These are phyloP conservation scores for Mystacides longicornis DNA, from an alignment of 2,888 invertebrate genomes.

Conservation along the genomic window DNA sequence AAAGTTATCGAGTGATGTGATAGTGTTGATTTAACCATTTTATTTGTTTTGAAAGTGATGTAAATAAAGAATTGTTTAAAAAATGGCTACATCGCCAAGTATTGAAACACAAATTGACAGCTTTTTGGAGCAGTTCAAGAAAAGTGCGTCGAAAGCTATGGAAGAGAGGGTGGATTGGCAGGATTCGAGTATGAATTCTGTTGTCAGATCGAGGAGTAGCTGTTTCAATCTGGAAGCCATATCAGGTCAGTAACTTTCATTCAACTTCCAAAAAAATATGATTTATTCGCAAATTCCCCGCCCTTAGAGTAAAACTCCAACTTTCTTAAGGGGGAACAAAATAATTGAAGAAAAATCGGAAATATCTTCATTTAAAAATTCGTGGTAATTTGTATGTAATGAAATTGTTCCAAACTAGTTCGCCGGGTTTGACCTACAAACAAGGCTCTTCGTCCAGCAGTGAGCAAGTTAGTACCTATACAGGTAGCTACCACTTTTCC, in stretches of 20 bases:
- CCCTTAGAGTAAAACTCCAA: too few species aligned
- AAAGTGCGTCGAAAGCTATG: conserved; percentile 71
- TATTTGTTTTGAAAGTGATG: conserved; percentile 6
- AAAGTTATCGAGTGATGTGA: neutral
- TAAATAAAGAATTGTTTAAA: conserved; percentile 1
- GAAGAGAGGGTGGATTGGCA: conserved; percentile 53
- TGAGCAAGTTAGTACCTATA: too few species aligned
- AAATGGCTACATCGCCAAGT: conserved; percentile 59
- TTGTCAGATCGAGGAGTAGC: conserved; percentile 47
- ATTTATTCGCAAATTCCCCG: neutral
- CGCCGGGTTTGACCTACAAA: too few species aligned
- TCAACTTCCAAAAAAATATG: neutral
- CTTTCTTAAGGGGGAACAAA: too few species aligned
- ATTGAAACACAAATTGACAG: conserved; percentile 80
- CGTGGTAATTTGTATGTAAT: too few species aligned
- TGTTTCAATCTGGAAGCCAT: conserved; percentile 44
- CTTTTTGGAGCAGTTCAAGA: conserved; percentile 75
- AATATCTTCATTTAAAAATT: too few species aligned
- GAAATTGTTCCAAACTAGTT: too few species aligned
- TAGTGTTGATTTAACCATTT: conserved; percentile 1
- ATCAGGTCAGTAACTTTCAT: conserved; percentile 32
- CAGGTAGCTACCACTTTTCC: too few species aligned
- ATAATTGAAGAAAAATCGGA: too few species aligned
- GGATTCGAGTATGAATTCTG: conserved; percentile 40
- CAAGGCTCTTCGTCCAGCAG: too few species aligned